Evolutionary conservation across 2,797 vertebrate genomes (phyloP), one percentile per base, ranked within the genome.

Genomic region (Enteromius radiatus): DNA sequence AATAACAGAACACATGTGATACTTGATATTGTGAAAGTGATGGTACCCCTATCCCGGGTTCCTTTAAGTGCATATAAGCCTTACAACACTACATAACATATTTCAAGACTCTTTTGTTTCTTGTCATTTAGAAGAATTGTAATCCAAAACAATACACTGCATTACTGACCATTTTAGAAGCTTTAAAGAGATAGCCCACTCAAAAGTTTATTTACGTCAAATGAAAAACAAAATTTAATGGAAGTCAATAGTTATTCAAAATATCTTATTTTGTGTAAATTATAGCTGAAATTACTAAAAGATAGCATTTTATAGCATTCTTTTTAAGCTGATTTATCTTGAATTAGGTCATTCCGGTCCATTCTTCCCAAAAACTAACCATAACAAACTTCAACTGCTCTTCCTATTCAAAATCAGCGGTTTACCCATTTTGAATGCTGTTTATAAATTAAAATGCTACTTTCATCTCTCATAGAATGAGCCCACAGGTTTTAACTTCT

Each of bases 11-110:
- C 23, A 64, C 47, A 70, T 73, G 69, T 52, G 69, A 81, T 74
- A 74, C 28, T 49, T 64, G 45, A 74, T 74, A 74, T 54, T 76
- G 80, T 76, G 74, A 70, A 36, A 56, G 38, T 77, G 74, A 83
- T 61, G 38, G 74, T 38, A 69, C 64, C 64, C 38, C 36, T 70
- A 83, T 83, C 52, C 4, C 0, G 3, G 63, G 74, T 69, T 59
- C 0, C 12, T 54, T 69, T 77, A 76, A 82, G 70, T 67, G 63
- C 64, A 33, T 45, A 47, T 36, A 47, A 68, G 71, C 12, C 23
- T 43, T 56, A 19, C 15, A 74, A 33, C 31, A 26, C 54, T 68
- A 33, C 15, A 31, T 54, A 41, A 23, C 15, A 31, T 21, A 70
- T 80, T 71, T 47, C 52, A n/a, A 54, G 65, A 11, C n/a, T 68